Evolutionary conservation across 2,797 vertebrate genomes (phyloP).

Genomic region (Myoxocephalus aenaeus): DNA sequence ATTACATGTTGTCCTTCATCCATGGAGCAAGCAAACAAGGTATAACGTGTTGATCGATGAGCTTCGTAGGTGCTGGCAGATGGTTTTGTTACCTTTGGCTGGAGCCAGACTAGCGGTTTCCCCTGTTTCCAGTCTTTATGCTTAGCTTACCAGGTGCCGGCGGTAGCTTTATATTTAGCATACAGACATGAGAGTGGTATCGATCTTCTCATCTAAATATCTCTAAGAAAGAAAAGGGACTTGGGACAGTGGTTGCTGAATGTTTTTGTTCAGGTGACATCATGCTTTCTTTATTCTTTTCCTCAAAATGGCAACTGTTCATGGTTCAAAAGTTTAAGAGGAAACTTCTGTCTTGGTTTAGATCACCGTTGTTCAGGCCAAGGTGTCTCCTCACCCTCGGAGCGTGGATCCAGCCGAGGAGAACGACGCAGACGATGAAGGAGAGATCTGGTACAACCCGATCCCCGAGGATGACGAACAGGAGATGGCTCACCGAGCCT

Average conservation of each 20-base stretch:
- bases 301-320: background rate
- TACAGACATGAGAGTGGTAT: background rate
- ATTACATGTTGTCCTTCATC: background rate
- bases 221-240: background rate
- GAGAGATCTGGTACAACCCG: slow-evolving; percentile 99
- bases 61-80: background rate
- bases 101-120: background rate
- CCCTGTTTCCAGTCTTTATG: background rate
- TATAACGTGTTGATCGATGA: background rate
- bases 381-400: slow-evolving; percentile 36
- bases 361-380: slow-evolving; percentile 52
- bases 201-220: background rate
- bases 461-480: slow-evolving; percentile 95
- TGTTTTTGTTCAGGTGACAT: background rate
- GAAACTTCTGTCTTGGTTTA: slow-evolving; percentile 16
- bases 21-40: background rate
- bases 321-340: background rate
- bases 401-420: slow-evolving; percentile 88
- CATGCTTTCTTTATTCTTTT: background rate
- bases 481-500: slow-evolving; percentile 40
- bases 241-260: background rate
- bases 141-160: background rate
- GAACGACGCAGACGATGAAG: slow-evolving; percentile 94
- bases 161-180: background rate
- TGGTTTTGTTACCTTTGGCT: background rate